Percentiles rank a stretch among this genome's conserved stretches.
Evolutionary conservation across 2,113 vertebrate genomes (phyloP).

Genomic region (Labrus mixtus): DNA sequence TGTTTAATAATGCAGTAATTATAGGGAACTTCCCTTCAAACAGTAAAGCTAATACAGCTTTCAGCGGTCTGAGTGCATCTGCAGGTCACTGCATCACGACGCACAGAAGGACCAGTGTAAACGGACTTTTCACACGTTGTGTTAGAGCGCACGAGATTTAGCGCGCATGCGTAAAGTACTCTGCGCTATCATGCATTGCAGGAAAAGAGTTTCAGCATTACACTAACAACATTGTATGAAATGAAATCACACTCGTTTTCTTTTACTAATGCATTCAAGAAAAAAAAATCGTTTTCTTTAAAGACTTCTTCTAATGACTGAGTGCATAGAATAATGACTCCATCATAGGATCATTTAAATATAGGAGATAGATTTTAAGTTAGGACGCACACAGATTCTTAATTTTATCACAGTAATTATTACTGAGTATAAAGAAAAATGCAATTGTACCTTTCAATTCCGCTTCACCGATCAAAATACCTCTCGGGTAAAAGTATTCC

Average conservation of each 20-base stretch:
- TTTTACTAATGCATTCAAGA: not conserved
- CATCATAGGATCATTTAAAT: too few relatives aligned
- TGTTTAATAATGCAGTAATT: conserved; percentile 37
- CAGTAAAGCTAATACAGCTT: conserved; percentile 26
- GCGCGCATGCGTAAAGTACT: conserved; percentile 24
- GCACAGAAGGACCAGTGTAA: conserved; percentile 62
- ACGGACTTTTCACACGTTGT: conserved; percentile 39
- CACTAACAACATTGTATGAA: not conserved
- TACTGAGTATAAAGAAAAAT: not conserved
- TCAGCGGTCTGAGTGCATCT: conserved; percentile 45
- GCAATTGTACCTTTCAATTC: conserved; percentile 45
- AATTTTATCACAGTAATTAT: too few relatives aligned
- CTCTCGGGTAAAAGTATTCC: conserved; percentile 46
- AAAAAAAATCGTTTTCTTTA: too few relatives aligned
- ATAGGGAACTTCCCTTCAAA: conserved; percentile 39
- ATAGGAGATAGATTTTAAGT: too few relatives aligned
- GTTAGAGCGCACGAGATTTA: conserved; percentile 31
- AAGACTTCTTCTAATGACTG: too few relatives aligned
- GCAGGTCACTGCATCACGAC: conserved; percentile 55
- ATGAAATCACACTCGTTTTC: not conserved
- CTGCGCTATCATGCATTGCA: not conserved
- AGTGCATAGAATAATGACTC: too few relatives aligned
- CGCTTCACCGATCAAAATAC: conserved; percentile 7
- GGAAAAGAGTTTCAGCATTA: not conserved
- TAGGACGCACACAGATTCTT: not conserved